A percentile compares a stretch with the other conserved stretches of the same genome.
phyloP scores from a whole-genome alignment of 2,888 invertebrate genomes.

The Athalia circularis region DNA sequence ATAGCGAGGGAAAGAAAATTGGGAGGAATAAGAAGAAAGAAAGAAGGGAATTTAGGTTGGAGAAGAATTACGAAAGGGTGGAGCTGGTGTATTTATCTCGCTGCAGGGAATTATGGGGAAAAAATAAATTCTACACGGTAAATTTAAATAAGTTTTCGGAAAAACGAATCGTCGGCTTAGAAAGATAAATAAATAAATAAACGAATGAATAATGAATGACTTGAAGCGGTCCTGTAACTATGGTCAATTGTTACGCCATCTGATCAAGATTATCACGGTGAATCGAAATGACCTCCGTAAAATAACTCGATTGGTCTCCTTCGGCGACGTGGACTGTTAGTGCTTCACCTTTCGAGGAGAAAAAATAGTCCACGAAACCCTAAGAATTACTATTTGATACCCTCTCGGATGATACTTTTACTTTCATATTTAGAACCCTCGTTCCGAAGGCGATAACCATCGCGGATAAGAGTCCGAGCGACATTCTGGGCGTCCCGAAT shows the following conservation, averaged over 20 bases:
- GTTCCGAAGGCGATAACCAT: constrained; percentile 27
- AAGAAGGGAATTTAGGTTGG: constrained; percentile 15
- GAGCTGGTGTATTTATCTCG: neutral
- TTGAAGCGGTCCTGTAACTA: too few relatives aligned
- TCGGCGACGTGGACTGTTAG: constrained; percentile 5
- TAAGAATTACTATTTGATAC: constrained; percentile 37
- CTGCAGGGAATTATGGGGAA: constrained; percentile 27
- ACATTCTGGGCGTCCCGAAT: neutral
- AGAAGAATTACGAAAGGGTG: constrained; percentile 33
- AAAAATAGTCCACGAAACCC: neutral
- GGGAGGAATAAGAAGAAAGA: constrained; percentile 8
- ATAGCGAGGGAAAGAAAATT: constrained; percentile 20
- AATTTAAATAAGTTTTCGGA: constrained; percentile 10
- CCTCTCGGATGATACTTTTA: constrained; percentile 26
- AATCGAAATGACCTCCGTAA: neutral
- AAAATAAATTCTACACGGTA: constrained; percentile 24
- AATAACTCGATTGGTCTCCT: neutral
- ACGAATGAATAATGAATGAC: too few relatives aligned
- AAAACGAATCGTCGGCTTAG: constrained; percentile 14
- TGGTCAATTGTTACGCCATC: neutral
- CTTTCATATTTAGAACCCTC: constrained; percentile 42
- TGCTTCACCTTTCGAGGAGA: constrained; percentile 2
- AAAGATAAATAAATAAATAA: too few relatives aligned
- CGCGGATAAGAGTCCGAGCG: constrained; percentile 23
- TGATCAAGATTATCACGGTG: neutral